Percentiles rank a stretch among this genome's conserved stretches.
phyloP scores from a whole-genome alignment of 2,113 vertebrate species.

The Arizona elegans region DNA sequence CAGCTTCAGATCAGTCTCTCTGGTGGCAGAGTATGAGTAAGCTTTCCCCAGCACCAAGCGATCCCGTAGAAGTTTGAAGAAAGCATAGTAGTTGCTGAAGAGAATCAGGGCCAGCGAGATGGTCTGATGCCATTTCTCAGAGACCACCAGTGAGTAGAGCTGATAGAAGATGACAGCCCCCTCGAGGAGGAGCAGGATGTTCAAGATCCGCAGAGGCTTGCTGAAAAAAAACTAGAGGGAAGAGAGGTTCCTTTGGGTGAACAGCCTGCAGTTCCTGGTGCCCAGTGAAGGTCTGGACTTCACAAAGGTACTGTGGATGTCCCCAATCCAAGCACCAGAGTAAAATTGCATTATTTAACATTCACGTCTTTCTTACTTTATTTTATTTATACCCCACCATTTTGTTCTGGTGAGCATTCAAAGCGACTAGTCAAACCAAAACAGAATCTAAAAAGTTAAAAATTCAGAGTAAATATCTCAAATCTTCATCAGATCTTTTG shows the following conservation, averaged over 20 bases:
- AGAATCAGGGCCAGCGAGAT: slow-evolving; percentile 96
- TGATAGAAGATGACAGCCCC: slow-evolving; percentile 97
- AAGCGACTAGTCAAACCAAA: not conserved
- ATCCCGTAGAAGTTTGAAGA: slow-evolving; percentile 97
- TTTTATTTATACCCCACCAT: not conserved
- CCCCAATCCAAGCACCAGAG: not conserved
- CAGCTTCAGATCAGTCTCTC: slow-evolving; percentile 86
- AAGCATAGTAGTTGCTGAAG: slow-evolving; percentile 98
- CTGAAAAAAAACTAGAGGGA: slow-evolving; percentile 93
- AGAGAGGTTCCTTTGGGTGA: not conserved
- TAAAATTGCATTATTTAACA: not conserved
- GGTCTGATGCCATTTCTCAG: slow-evolving; percentile 97
- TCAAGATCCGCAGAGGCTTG: slow-evolving; percentile 94
- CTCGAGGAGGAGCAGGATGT: slow-evolving; percentile 93
- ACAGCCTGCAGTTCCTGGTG: rapidly evolving
- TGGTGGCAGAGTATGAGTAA: slow-evolving; percentile 84
- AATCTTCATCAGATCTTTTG: not conserved
- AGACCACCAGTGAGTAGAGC: slow-evolving; percentile 92
- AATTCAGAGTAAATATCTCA: not conserved
- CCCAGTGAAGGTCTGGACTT: not conserved
- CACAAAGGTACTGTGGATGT: not conserved
- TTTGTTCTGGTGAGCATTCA: not conserved
- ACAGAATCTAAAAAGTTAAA: not conserved
- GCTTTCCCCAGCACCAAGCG: slow-evolving; percentile 95
- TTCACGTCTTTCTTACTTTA: not conserved